Base-by-base conservation (phyloP, 2,113 vertebrate genomes). In the Charina bottae region DNA sequence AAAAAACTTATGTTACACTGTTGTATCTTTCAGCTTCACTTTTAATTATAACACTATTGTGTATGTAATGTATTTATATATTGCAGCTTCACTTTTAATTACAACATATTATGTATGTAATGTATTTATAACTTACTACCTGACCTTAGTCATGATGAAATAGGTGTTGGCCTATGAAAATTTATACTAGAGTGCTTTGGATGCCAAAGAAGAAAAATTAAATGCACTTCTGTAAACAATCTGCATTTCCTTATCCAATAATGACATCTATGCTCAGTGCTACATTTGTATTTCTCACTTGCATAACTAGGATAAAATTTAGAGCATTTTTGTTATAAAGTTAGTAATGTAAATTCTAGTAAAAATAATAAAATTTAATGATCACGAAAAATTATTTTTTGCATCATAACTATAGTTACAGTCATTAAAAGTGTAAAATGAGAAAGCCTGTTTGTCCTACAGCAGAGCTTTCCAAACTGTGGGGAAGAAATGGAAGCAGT, bases 341-440 rank as follows among this genome's bases (percentile, higher is more conserved):
- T 9, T 78, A 42, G 19, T 64, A 90, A 91, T 28, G 55, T 87
- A 55, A 94, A 56, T 83, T 90, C 0, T 0, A 8, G 7, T 33
- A n/a, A 83, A 28, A 62, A 60, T 93, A 90, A 95, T 89, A 90
- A 90, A 93, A 89, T 58, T 0, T 84, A 93, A 92, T 88, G 28
- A 94, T 89, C 21, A 83, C 0, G 92, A 64, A 78, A 90, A 54
- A 3, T 42, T 19, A 68, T 91, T 33, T 93, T 64, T 86, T 94
- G 37, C 23, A 60, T 94, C 95, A 94, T 90, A 93, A 88, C 33
- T 89, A 21, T 91, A 5, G 15, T n/a, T n/a, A n/a, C n/a, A n/a
- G n/a, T n/a, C n/a, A n/a, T n/a, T n/a, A n/a, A n/a, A n/a, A n/a
- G n/a, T n/a, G n/a, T n/a, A n/a, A n/a, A n/a, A n/a, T n/a, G n/a